Percentiles rank a stretch among this genome's conserved stretches.
These are phyloP conservation scores for Stegana nigrithorax DNA, from an alignment of 2,888 invertebrate species.

Conservation along the genomic window DNA sequence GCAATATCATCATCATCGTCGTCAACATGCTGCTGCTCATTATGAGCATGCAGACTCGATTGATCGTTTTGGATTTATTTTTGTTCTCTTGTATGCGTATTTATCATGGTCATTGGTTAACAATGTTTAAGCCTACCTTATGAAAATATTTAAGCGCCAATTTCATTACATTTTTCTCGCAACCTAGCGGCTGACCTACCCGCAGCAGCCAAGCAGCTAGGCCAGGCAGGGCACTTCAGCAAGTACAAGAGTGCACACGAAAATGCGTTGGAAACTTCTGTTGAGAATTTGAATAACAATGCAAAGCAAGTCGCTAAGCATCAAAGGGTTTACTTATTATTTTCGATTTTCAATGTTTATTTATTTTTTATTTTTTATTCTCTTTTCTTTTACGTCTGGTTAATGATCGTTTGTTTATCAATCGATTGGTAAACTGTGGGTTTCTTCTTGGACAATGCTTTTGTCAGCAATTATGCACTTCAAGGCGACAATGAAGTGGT, in stretches of 20 bases:
- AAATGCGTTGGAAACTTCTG: constrained; percentile 4
- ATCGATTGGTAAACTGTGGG: background rate
- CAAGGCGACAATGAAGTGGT: constrained; percentile 39
- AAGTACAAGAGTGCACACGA: background rate
- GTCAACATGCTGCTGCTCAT: background rate
- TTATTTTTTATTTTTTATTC: constrained; percentile 12
- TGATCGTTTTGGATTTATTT: background rate
- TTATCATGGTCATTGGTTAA: constrained; percentile 13
- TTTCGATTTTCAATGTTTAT: constrained; percentile 6
- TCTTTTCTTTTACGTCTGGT: too few species aligned
- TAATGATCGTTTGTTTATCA: too few species aligned
- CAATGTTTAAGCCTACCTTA: constrained; percentile 25
- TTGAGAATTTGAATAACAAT: constrained; percentile 60
- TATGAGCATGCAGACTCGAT: background rate
- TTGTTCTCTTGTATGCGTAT: too few species aligned
- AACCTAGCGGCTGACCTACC: constrained; percentile 25
- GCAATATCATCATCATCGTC: background rate
- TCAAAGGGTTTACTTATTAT: constrained; percentile 48
- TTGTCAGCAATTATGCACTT: constrained; percentile 59
- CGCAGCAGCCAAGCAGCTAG: background rate
- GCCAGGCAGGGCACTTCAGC: background rate
- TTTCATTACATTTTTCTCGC: constrained; percentile 33
- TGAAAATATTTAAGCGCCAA: constrained; percentile 64
- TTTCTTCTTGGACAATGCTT: constrained; percentile 44
- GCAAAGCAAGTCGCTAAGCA: constrained; percentile 44